A percentile compares a stretch with the other conserved stretches of the same genome.
phyloP scores from a whole-genome alignment of 2,113 vertebrate species.

The Salvelinus fontinalis region DNA sequence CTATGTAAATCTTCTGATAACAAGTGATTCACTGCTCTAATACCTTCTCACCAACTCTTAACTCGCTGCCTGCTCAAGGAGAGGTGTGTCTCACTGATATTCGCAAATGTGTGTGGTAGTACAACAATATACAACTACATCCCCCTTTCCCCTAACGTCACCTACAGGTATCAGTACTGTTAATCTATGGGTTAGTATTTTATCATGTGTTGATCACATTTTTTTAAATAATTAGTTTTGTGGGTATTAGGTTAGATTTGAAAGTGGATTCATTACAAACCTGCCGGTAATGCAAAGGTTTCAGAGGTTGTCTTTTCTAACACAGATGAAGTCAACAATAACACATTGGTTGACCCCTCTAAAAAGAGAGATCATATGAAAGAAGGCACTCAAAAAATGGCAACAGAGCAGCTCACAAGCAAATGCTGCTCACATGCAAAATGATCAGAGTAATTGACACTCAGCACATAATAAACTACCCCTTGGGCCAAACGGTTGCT shows the following conservation, averaged over 20 bases:
- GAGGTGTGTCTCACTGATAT: not conserved
- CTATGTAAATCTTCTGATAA: not conserved
- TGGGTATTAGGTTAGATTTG: conserved; percentile 12
- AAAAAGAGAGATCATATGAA: conserved; percentile 48
- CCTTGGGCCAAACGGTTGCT: not conserved
- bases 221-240: conserved; percentile 15
- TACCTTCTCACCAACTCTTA: not conserved
- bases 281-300: conserved; percentile 48
- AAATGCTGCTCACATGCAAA: not conserved
- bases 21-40: not conserved
- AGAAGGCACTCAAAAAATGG: conserved; percentile 20
- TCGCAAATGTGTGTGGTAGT: not conserved
- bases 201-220: not conserved
- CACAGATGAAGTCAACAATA: conserved; percentile 45
- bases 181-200: conserved; percentile 37
- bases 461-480: not conserved
- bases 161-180: conserved; percentile 3
- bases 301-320: conserved; percentile 49
- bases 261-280: conserved; percentile 46
- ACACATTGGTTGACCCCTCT: conserved; percentile 36
- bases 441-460: no score
- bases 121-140: not conserved
- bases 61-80: not conserved
- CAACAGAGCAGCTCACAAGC: no score
- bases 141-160: not conserved